A percentile compares a stretch with the other conserved stretches of the same genome.
Conservation (phyloP, 2,797 vertebrate genomes). For the Okamejei kenojei region DNA sequence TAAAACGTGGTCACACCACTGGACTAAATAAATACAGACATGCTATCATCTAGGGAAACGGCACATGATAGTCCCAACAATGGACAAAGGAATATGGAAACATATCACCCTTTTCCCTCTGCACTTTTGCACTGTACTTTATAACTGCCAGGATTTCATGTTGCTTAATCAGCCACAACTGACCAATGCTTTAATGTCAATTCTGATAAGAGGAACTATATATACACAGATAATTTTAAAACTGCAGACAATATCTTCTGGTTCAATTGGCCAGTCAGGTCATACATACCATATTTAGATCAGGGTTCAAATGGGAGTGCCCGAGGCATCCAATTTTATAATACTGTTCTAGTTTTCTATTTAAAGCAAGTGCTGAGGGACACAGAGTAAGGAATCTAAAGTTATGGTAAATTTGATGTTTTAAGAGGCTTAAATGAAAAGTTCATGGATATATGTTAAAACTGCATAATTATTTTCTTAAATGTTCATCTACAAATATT, state of each 20-base stretch:
- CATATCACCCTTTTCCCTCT: not conserved
- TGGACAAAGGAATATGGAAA: not conserved
- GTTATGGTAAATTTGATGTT: not conserved
- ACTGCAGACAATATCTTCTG: slow-evolving; percentile 5
- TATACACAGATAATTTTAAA: not conserved
- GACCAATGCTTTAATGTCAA: not conserved
- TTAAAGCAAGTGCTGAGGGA: slow-evolving; percentile 23
- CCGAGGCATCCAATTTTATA: not conserved
- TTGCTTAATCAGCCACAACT: slow-evolving; percentile 3
- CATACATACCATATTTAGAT: slow-evolving; percentile 19
- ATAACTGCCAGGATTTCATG: not conserved
- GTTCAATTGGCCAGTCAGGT: not conserved
- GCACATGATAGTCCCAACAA: slow-evolving; percentile 27
- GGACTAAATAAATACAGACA: slow-evolving; percentile 35
- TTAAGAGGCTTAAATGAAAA: slow-evolving; percentile 16
- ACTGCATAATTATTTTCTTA: slow-evolving; percentile 6
- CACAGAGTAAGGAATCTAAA: not conserved
- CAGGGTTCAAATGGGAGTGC: not conserved
- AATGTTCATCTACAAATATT: not conserved
- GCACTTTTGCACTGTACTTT: not conserved
- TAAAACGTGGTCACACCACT: slow-evolving; percentile 30
- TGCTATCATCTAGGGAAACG: slow-evolving; percentile 29
- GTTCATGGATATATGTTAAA: slow-evolving; percentile 10
- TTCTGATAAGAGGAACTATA: slow-evolving; percentile 28
- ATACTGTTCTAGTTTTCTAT: not conserved